Base-by-base conservation (phyloP, 2,797 vertebrate species). In the Coracias cyanogaster region DNA sequence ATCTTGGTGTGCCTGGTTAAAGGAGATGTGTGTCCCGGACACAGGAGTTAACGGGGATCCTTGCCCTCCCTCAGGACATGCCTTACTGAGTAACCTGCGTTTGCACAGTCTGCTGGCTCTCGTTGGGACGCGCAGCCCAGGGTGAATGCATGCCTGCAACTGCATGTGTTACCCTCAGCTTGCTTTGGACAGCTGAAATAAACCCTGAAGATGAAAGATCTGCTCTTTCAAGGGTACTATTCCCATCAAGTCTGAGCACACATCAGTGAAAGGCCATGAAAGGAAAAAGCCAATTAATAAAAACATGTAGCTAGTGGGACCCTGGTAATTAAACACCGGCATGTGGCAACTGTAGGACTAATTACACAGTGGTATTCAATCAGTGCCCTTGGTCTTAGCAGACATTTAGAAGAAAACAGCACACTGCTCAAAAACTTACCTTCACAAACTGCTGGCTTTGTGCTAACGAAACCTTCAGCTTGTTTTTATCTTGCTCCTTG, bases 81-180 rank as follows among this genome's bases (percentile, higher is more conserved):
- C 31, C 58, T n/a, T 15, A 13, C 35, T 28, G 48, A 48, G 15
- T 24, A 66, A 25, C 35, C 37, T 43, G 15, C 1, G 0, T 46
- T 64, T 74, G 64, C 43, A n/a, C 14, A 14, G 15, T 10, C 57
- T 62, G 11, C 35, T 71, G 1, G 3, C 18, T 71, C 45, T 57
- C 7, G 7, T 18, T 0, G 0, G 25, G 35, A 3, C 0, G 11
- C 58, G 71, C 43, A 82, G 43, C 22, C 29, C 3, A 5, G 54
- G 69, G 37, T 4, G 2, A 0, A 0, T 11, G 29, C 6, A 1
- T 0, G 0, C 13, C 24, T 52, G 21, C 1, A 17, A 29, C 55
- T 0, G 0, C 48, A 35, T 55, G 19, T 65, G 48, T 55, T 83
- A 77, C 37, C 10, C 11, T 67, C 31, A 2, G 1, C 28, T 80